These are phyloP conservation scores for Phymastichus coffea DNA, from an alignment of 1,140 invertebrate species.

Conservation along the genomic window DNA sequence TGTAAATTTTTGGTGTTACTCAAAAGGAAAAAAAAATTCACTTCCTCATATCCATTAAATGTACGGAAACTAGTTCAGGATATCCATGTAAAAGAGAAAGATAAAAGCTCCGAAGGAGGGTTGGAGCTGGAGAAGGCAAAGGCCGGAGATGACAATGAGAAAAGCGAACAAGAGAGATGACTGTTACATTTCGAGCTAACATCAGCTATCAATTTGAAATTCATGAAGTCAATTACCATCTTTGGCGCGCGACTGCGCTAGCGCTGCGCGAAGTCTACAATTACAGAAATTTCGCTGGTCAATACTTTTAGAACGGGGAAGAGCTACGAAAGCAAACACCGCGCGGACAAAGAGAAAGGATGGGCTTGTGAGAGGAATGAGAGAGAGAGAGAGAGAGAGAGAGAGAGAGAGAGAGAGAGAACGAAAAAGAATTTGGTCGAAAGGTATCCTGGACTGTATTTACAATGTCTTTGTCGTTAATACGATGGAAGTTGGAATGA, in stretches of 20 bases:
- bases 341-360: slow-evolving; percentile 8
- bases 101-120: neutral
- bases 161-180: neutral
- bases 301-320: slow-evolving; percentile 10
- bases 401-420: slow-evolving; percentile 26
- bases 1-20: too few relatives aligned
- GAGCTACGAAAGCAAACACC: neutral
- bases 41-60: slow-evolving; percentile 1
- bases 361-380: slow-evolving; percentile 24
- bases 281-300: too few relatives aligned
- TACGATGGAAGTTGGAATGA: too few relatives aligned
- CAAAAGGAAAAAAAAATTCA: too few relatives aligned
- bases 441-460: too few relatives aligned
- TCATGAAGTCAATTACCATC: slow-evolving; percentile 1
- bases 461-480: too few relatives aligned
- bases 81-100: neutral
- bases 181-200: neutral
- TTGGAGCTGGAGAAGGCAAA: too few relatives aligned
- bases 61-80: neutral
- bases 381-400: slow-evolving; percentile 20
- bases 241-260: neutral
- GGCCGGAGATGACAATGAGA: slow-evolving; percentile 2
- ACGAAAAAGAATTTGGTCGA: too few relatives aligned
- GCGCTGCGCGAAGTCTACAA: neutral
- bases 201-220: slow-evolving; percentile 11